phyloP scores from a whole-genome alignment of 2,888 invertebrate species.

The Tenthredo scrophulariae region DNA sequence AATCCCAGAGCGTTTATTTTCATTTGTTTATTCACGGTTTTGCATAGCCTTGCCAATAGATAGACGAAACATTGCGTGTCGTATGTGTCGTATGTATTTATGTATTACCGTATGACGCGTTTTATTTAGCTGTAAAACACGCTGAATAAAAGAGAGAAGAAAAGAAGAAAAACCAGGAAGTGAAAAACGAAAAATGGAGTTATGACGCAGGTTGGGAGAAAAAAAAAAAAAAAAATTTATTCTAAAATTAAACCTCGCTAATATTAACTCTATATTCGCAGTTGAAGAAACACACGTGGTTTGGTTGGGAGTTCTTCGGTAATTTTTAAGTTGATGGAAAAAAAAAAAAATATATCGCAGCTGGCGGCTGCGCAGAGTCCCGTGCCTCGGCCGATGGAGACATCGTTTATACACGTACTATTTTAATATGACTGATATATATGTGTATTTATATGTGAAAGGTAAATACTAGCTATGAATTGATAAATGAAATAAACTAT shows the following conservation, averaged over 20 bases:
- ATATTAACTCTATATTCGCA: background rate
- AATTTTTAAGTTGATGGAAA: slow-evolving; percentile 1
- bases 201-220: background rate
- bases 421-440: background rate
- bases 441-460: background rate
- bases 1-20: slow-evolving; percentile 1
- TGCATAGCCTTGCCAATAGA: background rate
- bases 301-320: background rate
- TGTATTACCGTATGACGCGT: background rate
- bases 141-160: background rate
- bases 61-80: background rate
- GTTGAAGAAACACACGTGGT: slow-evolving; percentile 29
- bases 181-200: background rate
- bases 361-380: slow-evolving; percentile 36
- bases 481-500: background rate
- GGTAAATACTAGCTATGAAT: background rate
- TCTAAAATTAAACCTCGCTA: background rate
- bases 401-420: slow-evolving; percentile 1
- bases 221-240: background rate
- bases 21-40: slow-evolving; percentile 24
- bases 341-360: background rate
- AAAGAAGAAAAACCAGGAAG: background rate
- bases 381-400: background rate
- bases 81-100: background rate
- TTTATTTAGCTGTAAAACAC: background rate